Evolutionary conservation across 2,797 vertebrate species (phyloP), one percentile per base, ranked within the genome.

Genomic region (Emydoidea blandingii): DNA sequence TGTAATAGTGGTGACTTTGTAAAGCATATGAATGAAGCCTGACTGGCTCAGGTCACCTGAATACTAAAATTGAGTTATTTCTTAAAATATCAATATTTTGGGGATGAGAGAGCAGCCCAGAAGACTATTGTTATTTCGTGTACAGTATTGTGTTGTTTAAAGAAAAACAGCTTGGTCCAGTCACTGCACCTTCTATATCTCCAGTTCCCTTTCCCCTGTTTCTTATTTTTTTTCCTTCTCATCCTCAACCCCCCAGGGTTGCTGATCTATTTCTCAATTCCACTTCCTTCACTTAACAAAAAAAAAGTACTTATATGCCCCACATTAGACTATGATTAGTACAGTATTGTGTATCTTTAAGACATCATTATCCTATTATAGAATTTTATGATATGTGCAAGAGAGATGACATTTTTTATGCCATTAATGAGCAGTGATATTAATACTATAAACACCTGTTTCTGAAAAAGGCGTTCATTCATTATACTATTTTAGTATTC

Each of bases 401-500:
- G 80, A 88, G 12, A 72, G n/a, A 72, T 72, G 2, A 37, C 19
- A 65, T 68, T 68, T 34, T 21, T 49, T 79, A 27, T 54, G 15
- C 62, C n/a, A 82, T 1, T 89, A 56, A 87, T 53, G 41, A 87
- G 50, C 85, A 68, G 4, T 50, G 23, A 87, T 57, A 86, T 88
- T 84, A 68, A 44, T 3, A 31, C 27, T 79, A 79, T 56, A 89
- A 95, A 74, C 1, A 68, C 0, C 1, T 84, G 2, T 65, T 95
- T 84, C n/a, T 19, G 72, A 85, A 29, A 11, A n/a, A 87, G 25
- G 41, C 52, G 31, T 79, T 85, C 68, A 12, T 81, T 5, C 2
- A 57, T 74, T 81, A 37, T 52, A 68, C 54, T 72, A 82, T 82
- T 83, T 86, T 92, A 93, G 59, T 90, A 90, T 72, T 90, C 14